Evolutionary conservation across 1,140 invertebrate species (phyloP).

Genomic region (Coboldia fuscipes): DNA sequence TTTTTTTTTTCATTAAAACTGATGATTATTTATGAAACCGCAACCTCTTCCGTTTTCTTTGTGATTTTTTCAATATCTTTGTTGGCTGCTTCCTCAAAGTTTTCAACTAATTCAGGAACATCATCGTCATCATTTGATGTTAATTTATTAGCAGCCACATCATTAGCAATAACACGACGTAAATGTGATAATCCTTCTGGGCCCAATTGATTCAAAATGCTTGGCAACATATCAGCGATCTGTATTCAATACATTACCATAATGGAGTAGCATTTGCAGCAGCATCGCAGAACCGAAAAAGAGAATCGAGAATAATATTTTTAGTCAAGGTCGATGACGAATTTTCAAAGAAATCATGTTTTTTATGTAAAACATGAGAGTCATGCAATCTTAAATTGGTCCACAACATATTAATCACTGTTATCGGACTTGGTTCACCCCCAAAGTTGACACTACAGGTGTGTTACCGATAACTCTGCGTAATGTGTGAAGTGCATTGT

Average conservation of each 20-base stretch:
- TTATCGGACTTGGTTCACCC: too few species aligned
- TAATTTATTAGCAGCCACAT: constrained; percentile 32
- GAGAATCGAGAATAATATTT: too few species aligned
- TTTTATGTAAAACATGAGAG: too few species aligned
- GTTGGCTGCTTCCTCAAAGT: constrained; percentile 52
- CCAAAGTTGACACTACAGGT: too few species aligned
- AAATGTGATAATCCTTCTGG: constrained; percentile 76
- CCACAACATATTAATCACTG: too few species aligned
- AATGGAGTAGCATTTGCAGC: too few species aligned
- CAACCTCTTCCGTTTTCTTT: constrained; percentile 3
- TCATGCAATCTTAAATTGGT: too few species aligned
- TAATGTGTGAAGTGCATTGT: not conserved
- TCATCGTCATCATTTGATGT: constrained; percentile 47
- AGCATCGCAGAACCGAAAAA: too few species aligned
- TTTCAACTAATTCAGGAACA: constrained; percentile 69
- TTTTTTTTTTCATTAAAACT: not conserved
- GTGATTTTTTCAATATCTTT: constrained; percentile 23
- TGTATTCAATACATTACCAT: constrained; percentile 1
- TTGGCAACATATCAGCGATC: constrained; percentile 79
- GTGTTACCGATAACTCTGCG: too few species aligned
- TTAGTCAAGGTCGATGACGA: too few species aligned
- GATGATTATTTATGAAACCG: not conserved
- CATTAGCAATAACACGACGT: constrained; percentile 69
- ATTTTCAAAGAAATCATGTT: too few species aligned
- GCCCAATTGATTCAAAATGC: constrained; percentile 84